phyloP scores from a whole-genome alignment of 2,797 vertebrate species.

The Dallia pectoralis region DNA sequence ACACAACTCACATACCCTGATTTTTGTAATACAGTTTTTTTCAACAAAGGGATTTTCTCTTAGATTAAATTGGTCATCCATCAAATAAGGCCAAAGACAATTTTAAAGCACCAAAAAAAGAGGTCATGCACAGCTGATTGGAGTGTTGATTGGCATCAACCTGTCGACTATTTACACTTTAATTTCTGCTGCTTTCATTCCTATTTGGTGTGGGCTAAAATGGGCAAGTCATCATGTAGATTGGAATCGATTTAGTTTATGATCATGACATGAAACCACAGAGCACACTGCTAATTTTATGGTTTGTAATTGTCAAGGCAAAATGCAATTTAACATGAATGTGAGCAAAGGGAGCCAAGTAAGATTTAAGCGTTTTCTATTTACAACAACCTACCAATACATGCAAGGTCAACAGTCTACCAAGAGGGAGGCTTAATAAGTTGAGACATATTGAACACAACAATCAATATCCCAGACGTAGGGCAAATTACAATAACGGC shows the following conservation, averaged over 20 bases:
- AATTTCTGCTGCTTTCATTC: constrained; percentile 43
- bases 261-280: background rate
- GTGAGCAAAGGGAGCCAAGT: background rate
- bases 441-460: background rate
- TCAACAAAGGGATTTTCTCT: too few relatives aligned
- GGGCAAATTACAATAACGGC: background rate
- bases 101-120: background rate
- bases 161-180: constrained; percentile 65
- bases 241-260: background rate
- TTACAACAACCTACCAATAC: constrained; percentile 8
- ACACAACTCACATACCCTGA: too few relatives aligned
- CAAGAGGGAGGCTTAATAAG: background rate
- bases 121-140: background rate
- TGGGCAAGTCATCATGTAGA: constrained; percentile 15
- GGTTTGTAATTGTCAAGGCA: too few relatives aligned
- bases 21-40: too few relatives aligned
- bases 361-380: background rate
- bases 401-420: constrained; percentile 6
- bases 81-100: too few relatives aligned
- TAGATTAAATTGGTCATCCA: too few relatives aligned
- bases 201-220: constrained; percentile 28
- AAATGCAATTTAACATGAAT: background rate
- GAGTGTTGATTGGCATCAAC: constrained; percentile 49
- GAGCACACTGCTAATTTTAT: background rate
- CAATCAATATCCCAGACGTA: background rate